Evolutionary conservation across 2,888 invertebrate genomes (phyloP).

Genomic region (Lasius platythorax): DNA sequence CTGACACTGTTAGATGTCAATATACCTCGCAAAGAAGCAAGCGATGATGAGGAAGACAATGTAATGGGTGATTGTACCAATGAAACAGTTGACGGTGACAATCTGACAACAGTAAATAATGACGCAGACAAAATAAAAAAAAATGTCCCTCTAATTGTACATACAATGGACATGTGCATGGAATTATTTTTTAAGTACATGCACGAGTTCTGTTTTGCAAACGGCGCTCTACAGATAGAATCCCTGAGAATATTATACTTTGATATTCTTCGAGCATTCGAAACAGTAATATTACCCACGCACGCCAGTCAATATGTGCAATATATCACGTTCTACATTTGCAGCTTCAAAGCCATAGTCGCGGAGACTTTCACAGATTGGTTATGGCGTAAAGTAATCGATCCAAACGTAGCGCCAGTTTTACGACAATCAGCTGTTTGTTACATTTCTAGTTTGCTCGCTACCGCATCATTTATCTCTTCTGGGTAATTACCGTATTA

Average conservation of each 20-base stretch:
- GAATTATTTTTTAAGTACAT: constrained; percentile 91
- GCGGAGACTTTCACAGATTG: constrained; percentile 90
- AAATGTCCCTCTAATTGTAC: constrained; percentile 87
- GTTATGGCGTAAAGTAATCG: constrained; percentile 91
- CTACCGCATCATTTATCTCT: constrained; percentile 89
- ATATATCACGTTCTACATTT: constrained; percentile 91
- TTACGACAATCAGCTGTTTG: constrained; percentile 90
- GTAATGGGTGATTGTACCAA: constrained; percentile 86
- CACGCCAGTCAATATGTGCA: constrained; percentile 94
- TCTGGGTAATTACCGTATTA: constrained; percentile 86
- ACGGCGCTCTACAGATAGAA: constrained; percentile 85
- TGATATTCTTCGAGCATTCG: constrained; percentile 91
- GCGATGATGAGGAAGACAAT: constrained; percentile 86
- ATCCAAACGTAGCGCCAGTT: constrained; percentile 89
- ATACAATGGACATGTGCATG: constrained; percentile 93
- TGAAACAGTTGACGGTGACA: constrained; percentile 84
- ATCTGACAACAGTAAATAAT: constrained; percentile 78
- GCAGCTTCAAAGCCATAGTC: constrained; percentile 89
- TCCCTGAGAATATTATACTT: constrained; percentile 86
- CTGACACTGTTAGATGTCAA: constrained; percentile 92
- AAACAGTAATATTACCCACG: constrained; percentile 93
- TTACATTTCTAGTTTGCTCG: constrained; percentile 92
- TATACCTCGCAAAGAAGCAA: constrained; percentile 87
- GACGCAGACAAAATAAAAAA: constrained; percentile 78
- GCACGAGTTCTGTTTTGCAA: constrained; percentile 87